Evolutionary conservation across 1,140 invertebrate species (phyloP).

Genomic region (Anoplophora glabripennis): DNA sequence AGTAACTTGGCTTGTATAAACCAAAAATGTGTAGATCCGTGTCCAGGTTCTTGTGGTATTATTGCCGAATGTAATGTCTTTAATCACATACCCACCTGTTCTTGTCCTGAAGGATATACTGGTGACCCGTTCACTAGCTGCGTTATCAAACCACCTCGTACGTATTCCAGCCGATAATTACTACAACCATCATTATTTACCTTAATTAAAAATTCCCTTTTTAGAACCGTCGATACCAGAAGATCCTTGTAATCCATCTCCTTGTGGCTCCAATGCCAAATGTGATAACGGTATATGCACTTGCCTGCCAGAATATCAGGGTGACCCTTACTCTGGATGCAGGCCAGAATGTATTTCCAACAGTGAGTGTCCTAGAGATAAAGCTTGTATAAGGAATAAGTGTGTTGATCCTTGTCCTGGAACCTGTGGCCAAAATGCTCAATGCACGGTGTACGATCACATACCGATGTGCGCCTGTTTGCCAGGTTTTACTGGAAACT

Average conservation of each 20-base stretch:
- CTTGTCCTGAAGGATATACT: slow-evolving; percentile 60
- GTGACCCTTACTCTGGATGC: slow-evolving; percentile 57
- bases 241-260: slow-evolving; percentile 66
- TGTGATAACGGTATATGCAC: slow-evolving; percentile 54
- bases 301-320: slow-evolving; percentile 52
- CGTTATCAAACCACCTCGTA: slow-evolving; percentile 49
- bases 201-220: slow-evolving; percentile 15
- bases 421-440: slow-evolving; percentile 64
- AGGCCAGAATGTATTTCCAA: slow-evolving; percentile 68
- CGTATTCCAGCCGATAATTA: background rate
- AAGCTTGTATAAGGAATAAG: slow-evolving; percentile 68
- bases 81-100: slow-evolving; percentile 72
- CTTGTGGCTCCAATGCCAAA: slow-evolving; percentile 67
- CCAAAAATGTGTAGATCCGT: slow-evolving; percentile 71
- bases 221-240: slow-evolving; percentile 47
- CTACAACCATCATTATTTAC: background rate
- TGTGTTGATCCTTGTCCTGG: slow-evolving; percentile 71
- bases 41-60: slow-evolving; percentile 68
- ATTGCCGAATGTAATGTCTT: slow-evolving; percentile 70
- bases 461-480: slow-evolving; percentile 65
- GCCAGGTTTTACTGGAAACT: slow-evolving; percentile 58
- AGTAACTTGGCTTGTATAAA: slow-evolving; percentile 68
- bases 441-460: slow-evolving; percentile 65
- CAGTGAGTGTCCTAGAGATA: slow-evolving; percentile 63
- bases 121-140: slow-evolving; percentile 69